Conservation (phyloP, 2,797 vertebrate species). For the Carapus acus region DNA sequence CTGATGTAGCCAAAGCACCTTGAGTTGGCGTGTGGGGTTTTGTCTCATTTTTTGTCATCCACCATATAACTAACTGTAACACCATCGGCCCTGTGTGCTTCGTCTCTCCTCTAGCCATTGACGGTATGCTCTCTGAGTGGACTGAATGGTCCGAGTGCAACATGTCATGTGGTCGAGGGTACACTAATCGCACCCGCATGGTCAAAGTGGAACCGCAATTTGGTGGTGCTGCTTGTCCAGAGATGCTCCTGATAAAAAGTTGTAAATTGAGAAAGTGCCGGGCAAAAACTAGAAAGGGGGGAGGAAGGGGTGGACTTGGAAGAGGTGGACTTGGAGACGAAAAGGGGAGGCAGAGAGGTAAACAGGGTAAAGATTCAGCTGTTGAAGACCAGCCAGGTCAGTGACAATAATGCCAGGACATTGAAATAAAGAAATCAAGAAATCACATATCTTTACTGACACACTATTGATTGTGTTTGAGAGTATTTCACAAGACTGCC, state of each 20-base stretch:
- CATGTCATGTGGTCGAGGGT: conserved; percentile 95
- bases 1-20: too few relatives aligned
- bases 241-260: conserved; percentile 89
- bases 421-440: not conserved
- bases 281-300: conserved; percentile 74
- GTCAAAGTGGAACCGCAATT: conserved; percentile 90
- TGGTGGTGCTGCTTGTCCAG: conserved; percentile 84
- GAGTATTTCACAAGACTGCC: too few relatives aligned
- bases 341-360: conserved; percentile 75
- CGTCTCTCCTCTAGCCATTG: conserved; percentile 71
- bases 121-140: conserved; percentile 95
- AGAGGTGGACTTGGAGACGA: conserved; percentile 70
- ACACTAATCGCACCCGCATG: conserved; percentile 92
- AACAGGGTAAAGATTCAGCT: conserved; percentile 68
- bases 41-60: too few relatives aligned
- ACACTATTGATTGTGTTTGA: too few relatives aligned
- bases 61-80: too few relatives aligned
- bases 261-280: conserved; percentile 90
- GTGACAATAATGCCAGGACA: not conserved
- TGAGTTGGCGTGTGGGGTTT: too few relatives aligned
- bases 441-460: too few relatives aligned
- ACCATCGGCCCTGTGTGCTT: not conserved
- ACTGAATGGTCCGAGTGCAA: conserved; percentile 96
- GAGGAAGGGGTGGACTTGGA: conserved; percentile 67
- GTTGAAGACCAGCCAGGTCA: conserved; percentile 80